Evolutionary conservation across 2,797 vertebrate species (phyloP), one percentile per base, ranked within the genome.

Genomic region (Phoxinus dragarum): DNA sequence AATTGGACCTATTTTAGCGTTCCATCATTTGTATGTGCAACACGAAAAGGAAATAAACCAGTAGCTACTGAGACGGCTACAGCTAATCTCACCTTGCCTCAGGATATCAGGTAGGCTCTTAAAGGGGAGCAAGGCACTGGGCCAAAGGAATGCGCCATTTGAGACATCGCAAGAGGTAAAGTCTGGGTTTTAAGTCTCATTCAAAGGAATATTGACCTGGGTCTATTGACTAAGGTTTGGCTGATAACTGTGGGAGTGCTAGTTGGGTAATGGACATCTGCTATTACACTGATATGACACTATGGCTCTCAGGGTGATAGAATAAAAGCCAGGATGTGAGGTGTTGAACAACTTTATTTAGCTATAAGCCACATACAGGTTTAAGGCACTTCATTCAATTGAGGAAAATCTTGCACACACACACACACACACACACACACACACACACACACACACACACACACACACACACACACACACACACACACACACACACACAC

Each of bases 1-100:
- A 92, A 90, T 89, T 89, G 90, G 89, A 83, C 86, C 85, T 81
- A 80, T 89, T 90, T 93, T 71, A 88, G 49, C 67, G 86, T 92
- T 88, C 89, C 89, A 89, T 92, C 90, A 92, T 89, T 89, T 85
- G 87, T 80, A 79, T 27, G 49, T 86, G 87, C 74, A 88, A 72
- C 87, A 84, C 68, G 5, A 68, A 66, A 84, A 16, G 31, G 38
- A 84, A 74, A 42, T 31, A 88, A 90, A 89, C 86, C 67, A 90
- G 87, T 84, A 6, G 16, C 14, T 49, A 84, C 85, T 73, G 83
- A 56, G 78, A 82, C 75, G 89, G 61, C 73, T 66, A 52, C 34
- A 44, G 23, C 54, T 79, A 47, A 47, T 80, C 68, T 80, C 77
- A 54, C 81, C 61, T 76, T 81, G 80, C 40, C 36, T 82, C 27